These are phyloP conservation scores for Micropoecilia bifurca DNA, from an alignment of 2,797 vertebrate species.

Conservation along the genomic window DNA sequence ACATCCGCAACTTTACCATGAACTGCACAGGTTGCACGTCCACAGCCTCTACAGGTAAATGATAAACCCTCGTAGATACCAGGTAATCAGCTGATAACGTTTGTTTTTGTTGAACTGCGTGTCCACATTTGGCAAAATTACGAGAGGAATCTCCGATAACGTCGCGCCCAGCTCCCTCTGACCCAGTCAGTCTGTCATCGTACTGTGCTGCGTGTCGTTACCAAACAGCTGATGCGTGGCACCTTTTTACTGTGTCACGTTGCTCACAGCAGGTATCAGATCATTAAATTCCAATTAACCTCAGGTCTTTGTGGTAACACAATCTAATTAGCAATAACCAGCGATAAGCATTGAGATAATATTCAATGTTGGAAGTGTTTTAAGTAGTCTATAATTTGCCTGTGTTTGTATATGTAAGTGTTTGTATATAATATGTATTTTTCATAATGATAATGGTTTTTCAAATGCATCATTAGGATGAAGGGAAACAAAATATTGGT, in stretches of 20 bases:
- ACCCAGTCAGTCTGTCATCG: constrained; percentile 5
- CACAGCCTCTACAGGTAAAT: constrained; percentile 10
- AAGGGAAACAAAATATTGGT: not conserved
- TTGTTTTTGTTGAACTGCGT: constrained; percentile 33
- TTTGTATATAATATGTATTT: not conserved
- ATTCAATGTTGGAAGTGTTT: not conserved
- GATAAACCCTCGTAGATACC: constrained; percentile 49
- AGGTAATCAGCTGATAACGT: constrained; percentile 23
- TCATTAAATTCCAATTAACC: constrained; percentile 8
- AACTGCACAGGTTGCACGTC: not conserved
- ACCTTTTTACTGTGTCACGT: constrained; percentile 14
- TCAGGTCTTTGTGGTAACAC: not conserved
- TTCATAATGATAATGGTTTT: not conserved
- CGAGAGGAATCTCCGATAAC: constrained; percentile 32
- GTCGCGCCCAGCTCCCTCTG: constrained; percentile 37
- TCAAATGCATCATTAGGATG: not conserved
- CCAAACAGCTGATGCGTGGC: constrained; percentile 55
- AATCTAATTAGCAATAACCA: not conserved
- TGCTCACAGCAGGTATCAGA: constrained; percentile 10
- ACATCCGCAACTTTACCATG: constrained; percentile 6
- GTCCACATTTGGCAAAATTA: constrained; percentile 29
- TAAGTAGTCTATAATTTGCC: not conserved
- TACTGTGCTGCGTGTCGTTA: constrained; percentile 26
- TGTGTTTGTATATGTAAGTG: too few species aligned
- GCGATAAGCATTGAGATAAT: not conserved